Evolutionary conservation across 2,888 invertebrate species (phyloP).

Genomic region (Mesoligia furuncula): DNA sequence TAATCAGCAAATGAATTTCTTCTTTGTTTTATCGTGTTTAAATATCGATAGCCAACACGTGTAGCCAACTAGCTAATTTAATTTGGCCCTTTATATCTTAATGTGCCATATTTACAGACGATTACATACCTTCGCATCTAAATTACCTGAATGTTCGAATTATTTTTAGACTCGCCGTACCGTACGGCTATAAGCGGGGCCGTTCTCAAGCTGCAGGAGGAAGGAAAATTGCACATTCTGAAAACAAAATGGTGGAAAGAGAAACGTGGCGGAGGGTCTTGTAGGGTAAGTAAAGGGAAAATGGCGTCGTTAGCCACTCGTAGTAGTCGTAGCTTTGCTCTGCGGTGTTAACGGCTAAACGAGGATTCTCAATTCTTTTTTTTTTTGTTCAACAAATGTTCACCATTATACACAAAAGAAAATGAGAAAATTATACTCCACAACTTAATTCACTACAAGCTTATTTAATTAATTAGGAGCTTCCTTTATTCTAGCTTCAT

Average conservation of each 20-base stretch:
- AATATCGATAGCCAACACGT: neutral
- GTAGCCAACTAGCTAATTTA: neutral
- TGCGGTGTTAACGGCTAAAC: constrained; percentile 32
- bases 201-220: constrained; percentile 98
- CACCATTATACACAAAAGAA: neutral
- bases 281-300: constrained; percentile 91
- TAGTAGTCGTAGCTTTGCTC: constrained; percentile 27
- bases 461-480: constrained; percentile 35
- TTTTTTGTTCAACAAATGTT: neutral
- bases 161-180: constrained; percentile 95
- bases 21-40: neutral
- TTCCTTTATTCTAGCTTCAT: constrained; percentile 20
- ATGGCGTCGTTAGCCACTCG: constrained; percentile 58
- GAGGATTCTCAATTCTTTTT: constrained; percentile 11
- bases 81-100: neutral
- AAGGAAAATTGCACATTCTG: constrained; percentile 97
- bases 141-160: constrained; percentile 39
- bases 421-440: neutral
- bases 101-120: constrained; percentile 3
- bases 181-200: constrained; percentile 98
- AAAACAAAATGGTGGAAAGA: constrained; percentile 99
- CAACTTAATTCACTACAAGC: constrained; percentile 1
- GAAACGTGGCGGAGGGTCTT: constrained; percentile 96
- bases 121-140: constrained; percentile 23
- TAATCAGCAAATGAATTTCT: neutral